phyloP scores from a whole-genome alignment of 2,888 invertebrate genomes.

The Microchrysa polita region DNA sequence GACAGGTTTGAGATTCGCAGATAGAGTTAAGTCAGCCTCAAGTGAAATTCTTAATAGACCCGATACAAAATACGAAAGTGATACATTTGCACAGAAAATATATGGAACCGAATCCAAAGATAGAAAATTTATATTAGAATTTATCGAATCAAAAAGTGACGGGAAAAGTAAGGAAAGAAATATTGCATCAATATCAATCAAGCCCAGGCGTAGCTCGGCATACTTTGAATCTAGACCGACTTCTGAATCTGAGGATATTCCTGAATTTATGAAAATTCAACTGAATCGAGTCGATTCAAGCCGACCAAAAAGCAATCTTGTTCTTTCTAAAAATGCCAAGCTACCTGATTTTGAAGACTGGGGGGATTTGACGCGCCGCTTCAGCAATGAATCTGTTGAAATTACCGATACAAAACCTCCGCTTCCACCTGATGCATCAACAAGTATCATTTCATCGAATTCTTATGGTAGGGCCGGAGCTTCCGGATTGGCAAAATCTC shows the following conservation, averaged over 20 bases:
- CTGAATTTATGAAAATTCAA: constrained; percentile 77
- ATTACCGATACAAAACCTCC: constrained; percentile 59
- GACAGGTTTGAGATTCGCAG: neutral
- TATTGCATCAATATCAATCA: constrained; percentile 53
- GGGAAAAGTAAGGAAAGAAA: constrained; percentile 1
- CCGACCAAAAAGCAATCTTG: constrained; percentile 70
- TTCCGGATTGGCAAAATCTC: neutral
- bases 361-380: constrained; percentile 58
- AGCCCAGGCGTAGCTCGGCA: constrained; percentile 44
- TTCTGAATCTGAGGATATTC: constrained; percentile 65
- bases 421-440: constrained; percentile 42
- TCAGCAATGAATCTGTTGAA: constrained; percentile 65
- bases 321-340: constrained; percentile 70
- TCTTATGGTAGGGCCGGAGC: neutral
- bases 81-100: neutral
- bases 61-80: neutral
- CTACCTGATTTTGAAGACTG: constrained; percentile 56
- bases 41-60: constrained; percentile 27
- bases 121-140: constrained; percentile 12
- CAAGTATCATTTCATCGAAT: too few species aligned
- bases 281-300: constrained; percentile 75
- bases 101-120: neutral
- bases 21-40: constrained; percentile 18
- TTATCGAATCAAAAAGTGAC: constrained; percentile 13
- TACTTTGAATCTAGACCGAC: constrained; percentile 35